A percentile compares a stretch with the other conserved stretches of the same genome.
Conservation (phyloP, 2,113 vertebrate genomes). For the Varanus salvator region DNA sequence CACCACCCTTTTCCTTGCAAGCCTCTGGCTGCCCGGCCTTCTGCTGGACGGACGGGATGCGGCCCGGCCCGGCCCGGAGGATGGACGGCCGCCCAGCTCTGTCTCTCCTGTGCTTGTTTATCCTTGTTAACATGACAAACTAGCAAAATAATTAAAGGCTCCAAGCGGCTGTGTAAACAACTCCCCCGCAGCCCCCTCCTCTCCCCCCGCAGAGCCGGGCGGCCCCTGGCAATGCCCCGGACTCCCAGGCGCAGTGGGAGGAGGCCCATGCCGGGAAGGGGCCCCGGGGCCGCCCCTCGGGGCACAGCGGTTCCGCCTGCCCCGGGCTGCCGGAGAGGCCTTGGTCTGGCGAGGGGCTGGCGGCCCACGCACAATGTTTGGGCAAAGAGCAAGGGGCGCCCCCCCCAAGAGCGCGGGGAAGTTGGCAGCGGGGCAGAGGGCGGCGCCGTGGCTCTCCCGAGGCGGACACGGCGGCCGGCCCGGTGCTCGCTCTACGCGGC, state of each 20-base stretch:
- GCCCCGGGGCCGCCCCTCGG: neutral
- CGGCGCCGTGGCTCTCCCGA: no score
- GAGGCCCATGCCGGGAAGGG: neutral
- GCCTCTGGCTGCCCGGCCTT: constrained; percentile 47
- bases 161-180: constrained; percentile 41
- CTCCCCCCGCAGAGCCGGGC: constrained; percentile 66
- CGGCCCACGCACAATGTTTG: constrained; percentile 53
- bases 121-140: constrained; percentile 48
- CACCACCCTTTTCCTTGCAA: neutral
- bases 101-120: constrained; percentile 44
- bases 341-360: neutral
- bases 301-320: neutral
- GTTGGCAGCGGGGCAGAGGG: neutral
- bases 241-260: no score
- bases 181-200: constrained; percentile 15
- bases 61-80: rapidly evolving
- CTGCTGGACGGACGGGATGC: neutral
- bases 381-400: rapidly evolving
- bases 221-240: neutral
- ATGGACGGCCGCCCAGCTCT: neutral
- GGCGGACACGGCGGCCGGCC: neutral
- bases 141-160: constrained; percentile 21
- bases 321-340: neutral
- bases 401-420: no score
- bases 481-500: neutral